Conservation (phyloP, 2,113 vertebrate species). For the Paramisgurnus dabryanus region DNA sequence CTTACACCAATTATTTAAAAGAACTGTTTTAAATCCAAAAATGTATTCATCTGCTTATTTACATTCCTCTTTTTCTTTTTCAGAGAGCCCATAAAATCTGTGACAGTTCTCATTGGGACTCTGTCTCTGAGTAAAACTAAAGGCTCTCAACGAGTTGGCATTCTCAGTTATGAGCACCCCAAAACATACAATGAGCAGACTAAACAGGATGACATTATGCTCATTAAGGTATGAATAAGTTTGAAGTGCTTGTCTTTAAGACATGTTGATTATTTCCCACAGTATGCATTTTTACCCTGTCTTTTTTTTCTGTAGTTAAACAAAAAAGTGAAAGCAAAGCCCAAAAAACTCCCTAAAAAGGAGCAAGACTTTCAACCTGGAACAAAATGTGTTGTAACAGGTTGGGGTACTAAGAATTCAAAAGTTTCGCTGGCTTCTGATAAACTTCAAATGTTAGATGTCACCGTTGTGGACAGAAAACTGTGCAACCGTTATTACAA, state of each 20-base stretch:
- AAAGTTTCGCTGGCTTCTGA: rapidly evolving
- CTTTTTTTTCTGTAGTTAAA: slow-evolving; percentile 43
- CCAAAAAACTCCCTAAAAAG: slow-evolving; percentile 32
- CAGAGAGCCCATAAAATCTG: not conserved
- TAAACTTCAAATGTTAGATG: slow-evolving; percentile 49
- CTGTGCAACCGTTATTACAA: slow-evolving; percentile 48
- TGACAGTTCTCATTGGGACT: slow-evolving; percentile 48
- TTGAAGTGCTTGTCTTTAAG: not conserved
- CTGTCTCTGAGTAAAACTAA: slow-evolving; percentile 52
- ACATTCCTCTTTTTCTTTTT: not conserved
- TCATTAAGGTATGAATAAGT: slow-evolving; percentile 50
- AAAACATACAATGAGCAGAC: slow-evolving; percentile 8
- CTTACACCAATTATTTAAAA: no score
- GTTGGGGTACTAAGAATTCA: slow-evolving; percentile 44
- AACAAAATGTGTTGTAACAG: slow-evolving; percentile 53
- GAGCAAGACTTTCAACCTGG: slow-evolving; percentile 28
- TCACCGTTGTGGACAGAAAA: slow-evolving; percentile 43
- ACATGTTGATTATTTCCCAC: not conserved
- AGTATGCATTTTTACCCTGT: not conserved
- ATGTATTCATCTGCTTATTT: not conserved
- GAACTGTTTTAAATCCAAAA: no score
- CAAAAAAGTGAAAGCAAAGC: slow-evolving; percentile 34
- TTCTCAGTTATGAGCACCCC: slow-evolving; percentile 2
- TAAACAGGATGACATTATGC: slow-evolving; percentile 58
- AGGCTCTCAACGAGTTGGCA: slow-evolving; percentile 15